Conservation (phyloP, 1,140 invertebrate genomes). For the Euborellia annulipes region DNA sequence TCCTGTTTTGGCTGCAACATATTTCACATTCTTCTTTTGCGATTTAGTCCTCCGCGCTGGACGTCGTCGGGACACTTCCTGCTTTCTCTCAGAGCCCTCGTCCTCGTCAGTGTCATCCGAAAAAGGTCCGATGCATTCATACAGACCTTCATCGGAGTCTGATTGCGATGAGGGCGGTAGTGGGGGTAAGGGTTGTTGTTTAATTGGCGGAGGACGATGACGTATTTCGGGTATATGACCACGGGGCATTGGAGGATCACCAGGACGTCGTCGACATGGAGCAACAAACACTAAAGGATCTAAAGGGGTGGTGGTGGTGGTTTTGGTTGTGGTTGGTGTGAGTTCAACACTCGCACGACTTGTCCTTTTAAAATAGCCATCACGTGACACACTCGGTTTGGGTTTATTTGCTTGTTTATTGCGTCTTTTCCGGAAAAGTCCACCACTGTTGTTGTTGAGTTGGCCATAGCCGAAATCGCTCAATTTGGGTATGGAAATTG, state of each 20-base stretch:
- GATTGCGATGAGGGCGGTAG: slow-evolving; percentile 22
- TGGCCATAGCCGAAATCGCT: slow-evolving; percentile 24
- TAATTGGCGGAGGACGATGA: neutral
- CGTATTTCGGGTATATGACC: slow-evolving; percentile 37
- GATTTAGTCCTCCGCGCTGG: slow-evolving; percentile 27
- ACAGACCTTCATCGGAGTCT: slow-evolving; percentile 29
- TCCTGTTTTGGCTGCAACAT: slow-evolving; percentile 27
- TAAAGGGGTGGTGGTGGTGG: too few species aligned
- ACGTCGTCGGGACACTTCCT: slow-evolving; percentile 18
- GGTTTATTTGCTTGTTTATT: slow-evolving; percentile 19
- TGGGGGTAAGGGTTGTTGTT: neutral
- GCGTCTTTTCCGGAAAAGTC: slow-evolving; percentile 24
- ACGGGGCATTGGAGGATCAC: slow-evolving; percentile 18
- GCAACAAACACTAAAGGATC: slow-evolving; percentile 46
- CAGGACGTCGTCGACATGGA: slow-evolving; percentile 35
- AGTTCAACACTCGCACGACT: slow-evolving; percentile 29
- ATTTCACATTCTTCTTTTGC: slow-evolving; percentile 25
- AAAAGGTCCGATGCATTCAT: slow-evolving; percentile 25
- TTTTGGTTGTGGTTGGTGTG: neutral
- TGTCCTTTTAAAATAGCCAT: slow-evolving; percentile 42
- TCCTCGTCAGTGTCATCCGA: slow-evolving; percentile 6
- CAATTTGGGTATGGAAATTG: slow-evolving; percentile 32
- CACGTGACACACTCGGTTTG: slow-evolving; percentile 34
- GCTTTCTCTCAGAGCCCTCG: slow-evolving; percentile 3
- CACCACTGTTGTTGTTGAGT: slow-evolving; percentile 20